A percentile compares a stretch with the other conserved stretches of the same genome.
These are phyloP conservation scores for Plotosus lineatus DNA, from an alignment of 2,113 vertebrate species.

Conservation along the genomic window DNA sequence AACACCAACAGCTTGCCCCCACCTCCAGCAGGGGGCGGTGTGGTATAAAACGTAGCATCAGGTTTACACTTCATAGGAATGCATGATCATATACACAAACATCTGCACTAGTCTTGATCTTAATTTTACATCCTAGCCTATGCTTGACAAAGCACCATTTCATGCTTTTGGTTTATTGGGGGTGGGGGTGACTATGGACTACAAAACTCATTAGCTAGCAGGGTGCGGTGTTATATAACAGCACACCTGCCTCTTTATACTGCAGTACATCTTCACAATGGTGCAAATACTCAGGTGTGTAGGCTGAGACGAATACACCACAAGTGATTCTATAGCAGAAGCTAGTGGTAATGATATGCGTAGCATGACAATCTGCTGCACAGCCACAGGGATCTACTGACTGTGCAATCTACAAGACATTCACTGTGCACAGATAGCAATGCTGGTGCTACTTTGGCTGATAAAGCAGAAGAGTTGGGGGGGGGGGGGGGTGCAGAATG, in stretches of 20 bases:
- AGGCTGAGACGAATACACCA: constrained; percentile 2
- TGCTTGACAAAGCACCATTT: neutral
- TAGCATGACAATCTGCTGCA: neutral
- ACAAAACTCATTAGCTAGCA: neutral
- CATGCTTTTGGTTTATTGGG: neutral
- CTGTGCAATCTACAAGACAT: neutral
- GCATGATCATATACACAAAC: neutral
- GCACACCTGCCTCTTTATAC: neutral
- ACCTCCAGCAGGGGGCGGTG: constrained; percentile 63
- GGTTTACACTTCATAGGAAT: neutral
- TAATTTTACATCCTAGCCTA: neutral
- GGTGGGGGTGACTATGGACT: neutral
- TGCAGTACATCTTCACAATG: neutral
- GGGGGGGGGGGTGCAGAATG: neutral
- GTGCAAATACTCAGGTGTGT: constrained; percentile 28
- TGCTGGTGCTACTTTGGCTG: neutral
- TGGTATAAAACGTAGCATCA: constrained; percentile 49
- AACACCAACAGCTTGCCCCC: neutral
- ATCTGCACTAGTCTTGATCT: constrained; percentile 9
- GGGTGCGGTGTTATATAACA: neutral
- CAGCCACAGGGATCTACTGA: neutral
- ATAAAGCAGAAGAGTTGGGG: neutral
- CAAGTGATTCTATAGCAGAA: constrained; percentile 1
- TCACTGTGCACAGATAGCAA: neutral
- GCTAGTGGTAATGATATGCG: neutral